Evolutionary conservation across 1,140 invertebrate species (phyloP), one percentile per base, ranked within the genome.

Genomic region (Drosophila oshimai): DNA sequence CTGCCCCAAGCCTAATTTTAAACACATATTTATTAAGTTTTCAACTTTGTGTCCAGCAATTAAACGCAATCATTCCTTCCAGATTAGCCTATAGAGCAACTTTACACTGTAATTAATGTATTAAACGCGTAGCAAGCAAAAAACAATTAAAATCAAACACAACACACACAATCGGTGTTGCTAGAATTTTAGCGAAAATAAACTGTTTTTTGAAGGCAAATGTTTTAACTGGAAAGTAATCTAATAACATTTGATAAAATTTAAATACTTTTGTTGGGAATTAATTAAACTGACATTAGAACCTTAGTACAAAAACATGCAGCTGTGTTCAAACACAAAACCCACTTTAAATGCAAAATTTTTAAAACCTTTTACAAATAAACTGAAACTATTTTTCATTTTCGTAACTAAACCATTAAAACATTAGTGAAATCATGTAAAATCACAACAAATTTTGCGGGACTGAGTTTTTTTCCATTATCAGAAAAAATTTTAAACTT

Each of bases 11-110:
- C 17, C 26, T 46, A 41, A 47, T 53, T 62, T 75, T 37, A 44
- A 51, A 44, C 37, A 29, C 53, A 29, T 51, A 64, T 69, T 67
- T 76, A 57, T 64, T 76, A 39, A 74, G 42, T 64, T 70, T 74
- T 44, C 9, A 69, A 49, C 49, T 54, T 77, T 84, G 53, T 83
- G 79, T 83, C 74, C 79, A 83, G 67, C 69, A 83, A 84, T 84
- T 78, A 74, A 84, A 77, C 61, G 79, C 79, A 83, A 84, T 83
- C 79, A 83, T 83, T 83, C 79, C 79, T 83, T 83, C 79, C 79
- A 83, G 74, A 67, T 65, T 83, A 83, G 79, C 79, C 61, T 84
- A 73, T 78, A 84, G 79, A 78, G 79, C 74, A 83, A 74, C 61
- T 61, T 83, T 70, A 77, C 75, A 64, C 83, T 83, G 74, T 74